A percentile compares a stretch with the other conserved stretches of the same genome.
Conservation (phyloP, 2,888 invertebrate genomes). For the Agonum fuliginosum region DNA sequence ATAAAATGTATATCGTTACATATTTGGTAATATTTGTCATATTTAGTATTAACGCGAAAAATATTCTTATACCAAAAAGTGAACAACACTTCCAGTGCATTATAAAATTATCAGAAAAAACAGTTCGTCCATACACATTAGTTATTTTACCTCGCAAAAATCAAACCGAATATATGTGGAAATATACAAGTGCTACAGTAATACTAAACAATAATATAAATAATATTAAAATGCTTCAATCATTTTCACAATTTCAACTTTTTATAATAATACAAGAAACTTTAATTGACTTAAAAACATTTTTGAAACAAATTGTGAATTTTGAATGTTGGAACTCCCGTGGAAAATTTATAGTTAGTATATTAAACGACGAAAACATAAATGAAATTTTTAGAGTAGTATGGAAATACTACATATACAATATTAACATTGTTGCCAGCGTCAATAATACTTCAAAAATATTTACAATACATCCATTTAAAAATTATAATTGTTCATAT, state of each 20-base stretch:
- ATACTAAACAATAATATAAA: no score
- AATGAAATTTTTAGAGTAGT: not conserved
- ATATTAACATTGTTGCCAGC: not conserved
- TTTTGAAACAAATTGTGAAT: not conserved
- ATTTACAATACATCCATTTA: not conserved
- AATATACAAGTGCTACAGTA: no score
- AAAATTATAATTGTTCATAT: not conserved
- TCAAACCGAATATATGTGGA: no score
- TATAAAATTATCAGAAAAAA: no score
- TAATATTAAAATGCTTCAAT: no score
- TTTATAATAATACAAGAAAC: not conserved
- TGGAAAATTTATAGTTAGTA: not conserved
- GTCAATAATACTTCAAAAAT: not conserved
- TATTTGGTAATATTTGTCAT: no score
- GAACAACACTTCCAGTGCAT: no score
- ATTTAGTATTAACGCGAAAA: no score
- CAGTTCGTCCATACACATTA: no score
- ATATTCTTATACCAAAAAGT: no score
- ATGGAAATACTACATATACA: slow-evolving; percentile 3
- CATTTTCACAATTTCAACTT: not conserved
- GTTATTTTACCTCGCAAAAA: no score
- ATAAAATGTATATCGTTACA: no score
- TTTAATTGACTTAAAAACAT: not conserved
- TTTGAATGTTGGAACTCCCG: not conserved
- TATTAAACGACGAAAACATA: not conserved